phyloP scores from a whole-genome alignment of 2,113 vertebrate species.

The Nipponia nippon region DNA sequence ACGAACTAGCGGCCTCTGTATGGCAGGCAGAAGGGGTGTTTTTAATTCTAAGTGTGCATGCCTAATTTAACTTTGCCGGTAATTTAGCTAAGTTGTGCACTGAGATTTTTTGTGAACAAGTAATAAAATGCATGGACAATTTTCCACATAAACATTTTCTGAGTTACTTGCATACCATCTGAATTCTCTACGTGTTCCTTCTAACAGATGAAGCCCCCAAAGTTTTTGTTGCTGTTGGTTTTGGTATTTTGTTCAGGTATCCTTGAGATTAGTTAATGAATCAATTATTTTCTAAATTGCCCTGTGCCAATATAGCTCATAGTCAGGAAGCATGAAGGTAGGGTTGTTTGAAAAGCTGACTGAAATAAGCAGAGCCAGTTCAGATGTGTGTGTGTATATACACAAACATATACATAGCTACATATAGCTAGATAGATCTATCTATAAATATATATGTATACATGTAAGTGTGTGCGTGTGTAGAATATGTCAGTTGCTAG shows the following conservation, averaged over 20 bases:
- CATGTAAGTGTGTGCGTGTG: neutral
- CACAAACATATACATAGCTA: neutral
- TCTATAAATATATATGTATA: neutral
- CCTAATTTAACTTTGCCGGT: slow-evolving; percentile 51
- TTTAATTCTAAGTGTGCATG: slow-evolving; percentile 37
- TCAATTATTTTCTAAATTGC: slow-evolving; percentile 56
- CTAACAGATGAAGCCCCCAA: neutral
- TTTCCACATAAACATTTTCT: slow-evolving; percentile 56
- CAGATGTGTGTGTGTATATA: neutral
- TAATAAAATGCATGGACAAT: slow-evolving; percentile 60
- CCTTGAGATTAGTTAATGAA: slow-evolving; percentile 59
- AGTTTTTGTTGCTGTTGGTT: slow-evolving; percentile 29
- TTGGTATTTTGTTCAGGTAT: slow-evolving; percentile 46
- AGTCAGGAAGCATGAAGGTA: neutral
- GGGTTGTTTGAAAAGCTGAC: neutral
- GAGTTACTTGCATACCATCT: slow-evolving; percentile 7
- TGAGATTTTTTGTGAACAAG: slow-evolving; percentile 56
- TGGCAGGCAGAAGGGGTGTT: slow-evolving; percentile 5
- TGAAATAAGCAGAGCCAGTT: neutral
- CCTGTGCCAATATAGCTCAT: slow-evolving; percentile 1
- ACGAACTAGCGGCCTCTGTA: neutral
- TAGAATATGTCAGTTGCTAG: neutral
- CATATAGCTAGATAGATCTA: neutral
- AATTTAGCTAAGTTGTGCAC: slow-evolving; percentile 57
- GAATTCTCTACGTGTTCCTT: slow-evolving; percentile 25